Conservation (phyloP, 2,888 invertebrate species). For the Andrena flavipes region DNA sequence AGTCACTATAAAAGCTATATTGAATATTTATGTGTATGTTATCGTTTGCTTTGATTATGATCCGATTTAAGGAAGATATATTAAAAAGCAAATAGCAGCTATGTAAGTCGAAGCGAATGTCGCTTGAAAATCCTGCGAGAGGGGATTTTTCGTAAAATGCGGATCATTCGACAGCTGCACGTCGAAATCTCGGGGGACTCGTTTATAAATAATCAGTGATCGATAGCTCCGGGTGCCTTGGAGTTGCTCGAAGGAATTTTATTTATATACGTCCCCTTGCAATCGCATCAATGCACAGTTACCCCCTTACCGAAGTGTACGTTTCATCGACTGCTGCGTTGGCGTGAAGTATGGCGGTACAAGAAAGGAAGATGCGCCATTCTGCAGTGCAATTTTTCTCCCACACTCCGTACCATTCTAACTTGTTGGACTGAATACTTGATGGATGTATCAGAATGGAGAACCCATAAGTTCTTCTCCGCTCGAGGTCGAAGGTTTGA, state of each 20-base stretch:
- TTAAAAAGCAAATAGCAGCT: too few species aligned
- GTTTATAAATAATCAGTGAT: conserved; percentile 63
- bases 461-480: conserved; percentile 48
- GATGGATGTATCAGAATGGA: conserved; percentile 63
- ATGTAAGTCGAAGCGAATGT: too few species aligned
- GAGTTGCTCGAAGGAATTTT: conserved; percentile 40
- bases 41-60: neutral
- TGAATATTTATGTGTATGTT: neutral
- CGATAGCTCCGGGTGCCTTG: conserved; percentile 38
- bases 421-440: conserved; percentile 69
- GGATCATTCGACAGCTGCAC: conserved; percentile 32
- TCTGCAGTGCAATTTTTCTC: conserved; percentile 59
- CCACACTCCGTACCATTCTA: conserved; percentile 50
- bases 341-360: conserved; percentile 36
- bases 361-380: conserved; percentile 53
- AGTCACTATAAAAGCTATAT: neutral
- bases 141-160: neutral
- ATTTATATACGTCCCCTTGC: conserved; percentile 54
- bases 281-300: conserved; percentile 24
- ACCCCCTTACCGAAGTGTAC: conserved; percentile 35
- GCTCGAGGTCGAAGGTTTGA: conserved; percentile 68
- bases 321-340: conserved; percentile 55
- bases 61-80: neutral
- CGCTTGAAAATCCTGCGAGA: neutral
- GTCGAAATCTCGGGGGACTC: conserved; percentile 12